Conservation (phyloP, 2,113 vertebrate species). For the Nannospalax galili region DNA sequence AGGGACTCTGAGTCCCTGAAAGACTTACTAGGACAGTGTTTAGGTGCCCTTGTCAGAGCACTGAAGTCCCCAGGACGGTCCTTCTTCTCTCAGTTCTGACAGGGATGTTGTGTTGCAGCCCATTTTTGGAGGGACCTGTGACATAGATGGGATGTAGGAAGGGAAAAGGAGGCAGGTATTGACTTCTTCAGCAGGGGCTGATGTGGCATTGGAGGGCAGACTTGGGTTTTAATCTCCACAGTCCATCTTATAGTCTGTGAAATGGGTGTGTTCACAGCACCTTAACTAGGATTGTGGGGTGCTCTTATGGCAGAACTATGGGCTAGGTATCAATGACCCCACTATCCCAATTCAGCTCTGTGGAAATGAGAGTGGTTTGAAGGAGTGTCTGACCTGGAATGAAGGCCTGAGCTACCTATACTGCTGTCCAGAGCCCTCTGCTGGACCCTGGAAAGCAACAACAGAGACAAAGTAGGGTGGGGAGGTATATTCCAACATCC, state of each 20-base stretch:
- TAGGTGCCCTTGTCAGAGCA: not conserved
- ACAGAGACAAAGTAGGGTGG: not conserved
- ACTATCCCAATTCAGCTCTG: not conserved
- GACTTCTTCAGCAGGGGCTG: not conserved
- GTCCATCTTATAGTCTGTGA: slow-evolving; percentile 10
- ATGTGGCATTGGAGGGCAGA: not conserved
- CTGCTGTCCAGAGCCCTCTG: not conserved
- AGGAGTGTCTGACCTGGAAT: not conserved
- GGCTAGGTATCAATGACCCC: not conserved
- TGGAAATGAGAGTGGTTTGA: not conserved
- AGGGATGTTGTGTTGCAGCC: not conserved
- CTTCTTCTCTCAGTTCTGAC: not conserved
- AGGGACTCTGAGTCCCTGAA: not conserved
- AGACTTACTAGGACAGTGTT: not conserved
- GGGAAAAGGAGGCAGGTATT: accelerated
- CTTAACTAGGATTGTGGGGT: not conserved
- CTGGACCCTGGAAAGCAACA: not conserved
- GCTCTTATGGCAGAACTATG: not conserved
- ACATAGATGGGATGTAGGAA: too few relatives aligned
- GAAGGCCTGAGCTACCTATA: not conserved
- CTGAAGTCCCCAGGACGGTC: not conserved
- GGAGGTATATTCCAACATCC: not conserved
- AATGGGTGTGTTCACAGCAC: not conserved
- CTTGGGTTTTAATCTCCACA: not conserved
- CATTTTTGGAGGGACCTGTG: not conserved